Evolutionary conservation across 2,113 vertebrate species (phyloP).

Genomic region (Percina caprodes): DNA sequence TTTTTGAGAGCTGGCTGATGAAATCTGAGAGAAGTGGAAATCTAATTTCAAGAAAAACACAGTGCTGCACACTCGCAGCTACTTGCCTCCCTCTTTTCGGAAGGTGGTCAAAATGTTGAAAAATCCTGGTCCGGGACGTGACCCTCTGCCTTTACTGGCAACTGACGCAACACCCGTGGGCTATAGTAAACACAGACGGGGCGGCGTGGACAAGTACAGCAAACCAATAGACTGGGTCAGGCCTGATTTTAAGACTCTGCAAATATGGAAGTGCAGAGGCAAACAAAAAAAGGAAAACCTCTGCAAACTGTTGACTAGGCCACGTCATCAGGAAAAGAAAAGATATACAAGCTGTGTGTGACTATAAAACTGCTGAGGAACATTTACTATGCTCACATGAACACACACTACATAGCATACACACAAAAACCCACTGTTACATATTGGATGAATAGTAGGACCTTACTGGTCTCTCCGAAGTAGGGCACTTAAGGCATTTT

Average conservation of each 20-base stretch:
- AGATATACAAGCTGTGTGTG: conserved; percentile 12
- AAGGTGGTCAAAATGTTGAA: conserved; percentile 33
- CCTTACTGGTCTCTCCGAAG: neutral
- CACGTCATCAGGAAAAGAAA: conserved; percentile 45
- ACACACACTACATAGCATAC: neutral
- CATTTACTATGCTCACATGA: conserved; percentile 1
- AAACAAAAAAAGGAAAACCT: conserved; percentile 49
- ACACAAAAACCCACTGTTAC: neutral
- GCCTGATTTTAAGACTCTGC: neutral
- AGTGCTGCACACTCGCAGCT: conserved; percentile 7
- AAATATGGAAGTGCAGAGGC: conserved; percentile 35
- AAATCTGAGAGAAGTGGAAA: conserved; percentile 54
- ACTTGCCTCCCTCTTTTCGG: conserved; percentile 4
- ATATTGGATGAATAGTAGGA: neutral
- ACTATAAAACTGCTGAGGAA: conserved; percentile 19
- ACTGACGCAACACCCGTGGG: conserved; percentile 37
- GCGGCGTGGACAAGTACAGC: conserved; percentile 16
- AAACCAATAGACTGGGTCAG: conserved; percentile 21
- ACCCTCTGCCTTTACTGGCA: conserved; percentile 46
- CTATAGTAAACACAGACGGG: conserved; percentile 46
- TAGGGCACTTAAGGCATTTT: conserved; percentile 9
- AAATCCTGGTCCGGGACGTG: conserved; percentile 5
- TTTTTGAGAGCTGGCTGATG: conserved; percentile 29
- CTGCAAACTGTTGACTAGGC: conserved; percentile 56
- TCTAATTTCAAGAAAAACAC: conserved; percentile 39